Evolutionary conservation across 2,888 invertebrate genomes (phyloP).

Genomic region (Hydraecia micacea): DNA sequence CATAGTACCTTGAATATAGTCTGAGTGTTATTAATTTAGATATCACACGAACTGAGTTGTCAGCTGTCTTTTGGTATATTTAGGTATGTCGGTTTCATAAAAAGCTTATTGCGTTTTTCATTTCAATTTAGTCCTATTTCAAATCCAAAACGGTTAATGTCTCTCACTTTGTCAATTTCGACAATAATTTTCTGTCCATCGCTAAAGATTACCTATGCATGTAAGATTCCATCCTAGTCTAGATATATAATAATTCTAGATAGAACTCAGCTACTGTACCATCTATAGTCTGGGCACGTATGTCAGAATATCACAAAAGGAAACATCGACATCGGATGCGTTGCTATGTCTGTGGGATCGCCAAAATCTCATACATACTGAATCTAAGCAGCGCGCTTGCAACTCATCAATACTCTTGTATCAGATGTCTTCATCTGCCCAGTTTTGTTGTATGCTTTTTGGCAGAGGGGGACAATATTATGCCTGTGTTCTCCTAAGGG

Average conservation of each 20-base stretch:
- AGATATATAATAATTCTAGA: neutral
- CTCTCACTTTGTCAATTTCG: neutral
- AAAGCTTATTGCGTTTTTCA: too few species aligned
- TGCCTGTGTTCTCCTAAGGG: neutral
- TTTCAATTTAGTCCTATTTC: too few species aligned
- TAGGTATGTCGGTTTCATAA: neutral
- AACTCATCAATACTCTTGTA: slow-evolving; percentile 25
- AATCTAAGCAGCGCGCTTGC: slow-evolving; percentile 12
- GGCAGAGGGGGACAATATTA: neutral
- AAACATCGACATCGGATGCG: slow-evolving; percentile 9
- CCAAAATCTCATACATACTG: slow-evolving; percentile 44
- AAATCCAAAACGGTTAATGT: neutral
- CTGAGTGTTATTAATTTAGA: slow-evolving; percentile 22
- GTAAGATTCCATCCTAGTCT: neutral
- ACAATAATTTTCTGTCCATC: neutral
- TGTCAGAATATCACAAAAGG: slow-evolving; percentile 33
- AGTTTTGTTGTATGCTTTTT: neutral
- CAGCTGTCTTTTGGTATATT: neutral
- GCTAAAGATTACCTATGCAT: neutral
- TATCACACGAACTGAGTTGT: neutral
- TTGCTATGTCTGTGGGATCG: neutral
- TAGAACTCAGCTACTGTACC: neutral
- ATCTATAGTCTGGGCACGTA: slow-evolving; percentile 32
- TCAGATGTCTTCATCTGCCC: too few species aligned
- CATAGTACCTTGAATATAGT: slow-evolving; percentile 28